A percentile compares a stretch with the other conserved stretches of the same genome.
phyloP scores from a whole-genome alignment of 2,797 vertebrate species.

The Odontamblyopus rebecca region DNA sequence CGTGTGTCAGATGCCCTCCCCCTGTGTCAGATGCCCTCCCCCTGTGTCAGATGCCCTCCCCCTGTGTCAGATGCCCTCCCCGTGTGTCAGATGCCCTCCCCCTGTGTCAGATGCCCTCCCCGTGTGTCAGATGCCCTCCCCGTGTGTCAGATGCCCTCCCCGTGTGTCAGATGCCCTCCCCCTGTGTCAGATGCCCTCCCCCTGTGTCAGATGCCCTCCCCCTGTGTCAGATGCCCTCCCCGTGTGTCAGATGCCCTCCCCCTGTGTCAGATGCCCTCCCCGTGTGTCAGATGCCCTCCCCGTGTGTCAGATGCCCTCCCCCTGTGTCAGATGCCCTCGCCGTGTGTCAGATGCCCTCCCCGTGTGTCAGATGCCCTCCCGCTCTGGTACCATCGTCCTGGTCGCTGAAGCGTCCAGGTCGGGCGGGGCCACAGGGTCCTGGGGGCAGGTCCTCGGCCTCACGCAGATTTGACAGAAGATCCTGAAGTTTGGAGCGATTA shows the following conservation, averaged over 20 bases:
- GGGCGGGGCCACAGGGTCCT: conserved; percentile 40
- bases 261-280: too few relatives aligned
- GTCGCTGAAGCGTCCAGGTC: conserved; percentile 83
- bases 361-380: background rate
- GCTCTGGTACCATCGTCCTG: conserved; percentile 84
- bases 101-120: background rate
- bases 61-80: too few relatives aligned
- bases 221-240: too few relatives aligned
- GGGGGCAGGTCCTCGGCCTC: conserved; percentile 90
- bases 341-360: background rate
- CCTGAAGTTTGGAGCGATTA: conserved; percentile 96
- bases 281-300: background rate
- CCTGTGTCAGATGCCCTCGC: too few relatives aligned
- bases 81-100: background rate
- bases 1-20: too few relatives aligned
- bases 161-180: background rate
- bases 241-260: background rate
- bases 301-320: too few relatives aligned
- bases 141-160: too few relatives aligned
- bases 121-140: too few relatives aligned
- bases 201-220: too few relatives aligned
- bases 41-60: too few relatives aligned
- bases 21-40: background rate
- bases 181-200: background rate
- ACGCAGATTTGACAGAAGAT: conserved; percentile 95